Evolutionary conservation across 2,888 invertebrate genomes (phyloP).

Genomic region (Pyrrhosoma nymphula): DNA sequence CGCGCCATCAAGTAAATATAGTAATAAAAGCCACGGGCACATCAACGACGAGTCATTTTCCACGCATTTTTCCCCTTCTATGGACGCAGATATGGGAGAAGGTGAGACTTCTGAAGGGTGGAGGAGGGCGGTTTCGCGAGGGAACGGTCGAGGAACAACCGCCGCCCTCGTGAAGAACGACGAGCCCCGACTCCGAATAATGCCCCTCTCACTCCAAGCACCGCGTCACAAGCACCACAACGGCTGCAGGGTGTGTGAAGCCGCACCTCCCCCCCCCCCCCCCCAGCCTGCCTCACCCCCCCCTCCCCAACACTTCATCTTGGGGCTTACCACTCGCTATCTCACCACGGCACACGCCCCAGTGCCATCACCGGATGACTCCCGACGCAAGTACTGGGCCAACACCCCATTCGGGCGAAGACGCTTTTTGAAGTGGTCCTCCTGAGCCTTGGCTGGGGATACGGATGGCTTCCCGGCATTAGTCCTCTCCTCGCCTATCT

Average conservation of each 20-base stretch:
- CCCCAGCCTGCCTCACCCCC: not conserved
- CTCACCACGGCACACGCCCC: not conserved
- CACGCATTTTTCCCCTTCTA: not conserved
- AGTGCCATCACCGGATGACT: not conserved
- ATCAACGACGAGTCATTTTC: not conserved
- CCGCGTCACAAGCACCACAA: not conserved
- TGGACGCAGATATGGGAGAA: not conserved
- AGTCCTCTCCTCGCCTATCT: too few species aligned
- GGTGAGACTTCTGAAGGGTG: not conserved
- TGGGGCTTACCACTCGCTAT: not conserved
- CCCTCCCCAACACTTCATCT: not conserved
- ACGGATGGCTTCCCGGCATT: too few species aligned
- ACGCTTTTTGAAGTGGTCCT: too few species aligned
- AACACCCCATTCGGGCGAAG: not conserved
- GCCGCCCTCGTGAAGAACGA: not conserved
- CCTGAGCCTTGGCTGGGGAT: too few species aligned
- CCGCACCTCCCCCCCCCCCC: too few species aligned
- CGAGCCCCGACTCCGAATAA: not conserved
- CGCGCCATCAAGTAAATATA: not conserved
- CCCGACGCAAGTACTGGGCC: not conserved
- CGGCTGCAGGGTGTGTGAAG: too few species aligned
- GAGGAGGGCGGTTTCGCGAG: not conserved
- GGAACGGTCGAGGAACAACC: not conserved
- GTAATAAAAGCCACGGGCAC: not conserved
- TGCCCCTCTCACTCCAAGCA: not conserved